These are phyloP conservation scores for Cyphotilapia sp. DNA, from an alignment of 2,113 vertebrate genomes.

Conservation along the genomic window DNA sequence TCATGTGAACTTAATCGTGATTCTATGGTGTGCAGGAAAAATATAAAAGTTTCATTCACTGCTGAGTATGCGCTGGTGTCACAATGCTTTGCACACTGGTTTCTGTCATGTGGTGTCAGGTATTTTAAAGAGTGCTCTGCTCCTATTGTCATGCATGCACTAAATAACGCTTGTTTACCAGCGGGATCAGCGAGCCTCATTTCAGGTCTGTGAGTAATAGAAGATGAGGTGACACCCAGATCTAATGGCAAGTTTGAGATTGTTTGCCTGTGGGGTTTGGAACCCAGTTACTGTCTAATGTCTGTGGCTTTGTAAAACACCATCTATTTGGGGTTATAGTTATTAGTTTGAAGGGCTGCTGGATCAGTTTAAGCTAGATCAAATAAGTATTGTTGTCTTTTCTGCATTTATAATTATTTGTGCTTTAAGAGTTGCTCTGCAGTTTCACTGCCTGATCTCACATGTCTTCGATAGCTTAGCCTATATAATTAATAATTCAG, in stretches of 20 bases:
- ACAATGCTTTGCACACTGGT: not conserved
- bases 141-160: not conserved
- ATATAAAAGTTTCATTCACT: not conserved
- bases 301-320: not conserved
- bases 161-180: not conserved
- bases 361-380: not conserved
- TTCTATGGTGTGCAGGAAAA: not conserved
- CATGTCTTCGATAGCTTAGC: rapidly evolving
- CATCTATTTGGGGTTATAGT: not conserved
- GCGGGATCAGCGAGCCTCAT: not conserved
- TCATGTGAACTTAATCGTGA: not conserved
- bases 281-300: rapidly evolving
- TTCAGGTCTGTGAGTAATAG: not conserved
- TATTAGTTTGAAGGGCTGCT: not conserved
- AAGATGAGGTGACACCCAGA: not conserved
- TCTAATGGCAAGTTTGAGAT: not conserved
- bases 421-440: not conserved
- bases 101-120: not conserved
- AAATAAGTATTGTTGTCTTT: not conserved
- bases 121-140: not conserved
- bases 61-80: rapidly evolving
- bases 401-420: not conserved
- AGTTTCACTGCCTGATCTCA: not conserved
- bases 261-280: not conserved
- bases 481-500: not conserved